These are phyloP conservation scores for Zaprionus obscuricornis DNA, from an alignment of 2,888 invertebrate genomes.

Conservation along the genomic window DNA sequence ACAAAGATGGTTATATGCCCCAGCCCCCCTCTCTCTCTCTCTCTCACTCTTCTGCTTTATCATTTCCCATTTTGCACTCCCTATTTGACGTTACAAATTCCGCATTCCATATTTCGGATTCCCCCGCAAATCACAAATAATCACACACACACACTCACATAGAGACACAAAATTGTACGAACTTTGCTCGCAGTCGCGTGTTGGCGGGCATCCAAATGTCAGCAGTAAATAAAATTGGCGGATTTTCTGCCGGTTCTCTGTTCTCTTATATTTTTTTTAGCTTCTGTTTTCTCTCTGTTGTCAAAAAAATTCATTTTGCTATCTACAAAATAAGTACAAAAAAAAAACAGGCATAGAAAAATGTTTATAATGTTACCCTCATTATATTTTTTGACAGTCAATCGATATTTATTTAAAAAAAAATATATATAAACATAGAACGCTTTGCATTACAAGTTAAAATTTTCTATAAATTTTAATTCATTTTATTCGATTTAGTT, in stretches of 20 bases:
- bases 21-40: slow-evolving; percentile 12
- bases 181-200: slow-evolving; percentile 38
- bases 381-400: too few species aligned
- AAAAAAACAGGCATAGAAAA: too few species aligned
- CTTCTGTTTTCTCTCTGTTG: slow-evolving; percentile 9
- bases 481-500: too few species aligned
- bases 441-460: too few species aligned
- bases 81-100: slow-evolving; percentile 15
- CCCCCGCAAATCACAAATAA: slow-evolving; percentile 56
- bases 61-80: background rate
- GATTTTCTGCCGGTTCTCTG: slow-evolving; percentile 32
- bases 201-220: slow-evolving; percentile 60
- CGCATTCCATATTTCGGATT: slow-evolving; percentile 36
- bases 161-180: slow-evolving; percentile 18
- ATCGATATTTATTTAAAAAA: too few species aligned
- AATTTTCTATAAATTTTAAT: too few species aligned
- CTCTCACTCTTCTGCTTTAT: slow-evolving; percentile 5
- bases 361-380: too few species aligned
- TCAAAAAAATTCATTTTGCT: slow-evolving; percentile 20
- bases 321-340: too few species aligned
- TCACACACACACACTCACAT: slow-evolving; percentile 3
- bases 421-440: too few species aligned
- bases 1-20: too few species aligned
- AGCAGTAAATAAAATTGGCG: slow-evolving; percentile 68
- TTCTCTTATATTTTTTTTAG: slow-evolving; percentile 25